Evolutionary conservation across 1,140 invertebrate genomes (phyloP).

Genomic region (Stegodyphus dumicola): DNA sequence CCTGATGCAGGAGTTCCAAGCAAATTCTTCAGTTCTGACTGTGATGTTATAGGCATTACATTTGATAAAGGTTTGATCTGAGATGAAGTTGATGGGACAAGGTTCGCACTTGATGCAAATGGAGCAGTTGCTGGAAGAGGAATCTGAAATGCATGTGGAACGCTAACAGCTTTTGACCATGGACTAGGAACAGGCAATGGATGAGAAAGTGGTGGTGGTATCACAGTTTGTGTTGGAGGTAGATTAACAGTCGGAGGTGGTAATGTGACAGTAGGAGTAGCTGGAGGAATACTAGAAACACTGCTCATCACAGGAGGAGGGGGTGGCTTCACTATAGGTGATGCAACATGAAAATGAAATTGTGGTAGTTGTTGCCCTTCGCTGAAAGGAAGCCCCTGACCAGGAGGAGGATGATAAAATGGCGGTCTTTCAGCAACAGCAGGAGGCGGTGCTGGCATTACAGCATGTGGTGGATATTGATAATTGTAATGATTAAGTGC

Average conservation of each 20-base stretch:
- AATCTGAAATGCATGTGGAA: slow-evolving; percentile 79
- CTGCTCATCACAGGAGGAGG: slow-evolving; percentile 52
- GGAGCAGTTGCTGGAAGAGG: slow-evolving; percentile 69
- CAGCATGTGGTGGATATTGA: slow-evolving; percentile 64
- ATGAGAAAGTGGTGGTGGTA: background rate
- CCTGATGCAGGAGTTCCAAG: background rate
- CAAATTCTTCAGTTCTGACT: slow-evolving; percentile 3
- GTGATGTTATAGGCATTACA: background rate
- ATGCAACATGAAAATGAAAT: slow-evolving; percentile 63
- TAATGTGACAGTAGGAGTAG: background rate
- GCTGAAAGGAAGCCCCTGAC: slow-evolving; percentile 61
- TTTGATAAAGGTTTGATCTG: background rate
- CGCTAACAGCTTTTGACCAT: slow-evolving; percentile 26
- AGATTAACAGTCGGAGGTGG: slow-evolving; percentile 15
- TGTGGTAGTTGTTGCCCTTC: slow-evolving; percentile 63
- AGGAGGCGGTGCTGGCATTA: slow-evolving; percentile 63
- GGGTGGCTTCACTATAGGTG: slow-evolving; percentile 47
- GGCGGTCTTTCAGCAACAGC: slow-evolving; percentile 30
- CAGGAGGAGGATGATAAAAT: slow-evolving; percentile 37
- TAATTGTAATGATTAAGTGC: slow-evolving; percentile 58
- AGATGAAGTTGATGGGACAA: slow-evolving; percentile 15
- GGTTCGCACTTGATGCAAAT: background rate
- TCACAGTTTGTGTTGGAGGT: background rate
- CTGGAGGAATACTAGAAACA: slow-evolving; percentile 16
- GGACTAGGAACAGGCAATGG: slow-evolving; percentile 24